Base-by-base conservation (phyloP, 1,140 invertebrate genomes). In the Periplaneta americana region DNA sequence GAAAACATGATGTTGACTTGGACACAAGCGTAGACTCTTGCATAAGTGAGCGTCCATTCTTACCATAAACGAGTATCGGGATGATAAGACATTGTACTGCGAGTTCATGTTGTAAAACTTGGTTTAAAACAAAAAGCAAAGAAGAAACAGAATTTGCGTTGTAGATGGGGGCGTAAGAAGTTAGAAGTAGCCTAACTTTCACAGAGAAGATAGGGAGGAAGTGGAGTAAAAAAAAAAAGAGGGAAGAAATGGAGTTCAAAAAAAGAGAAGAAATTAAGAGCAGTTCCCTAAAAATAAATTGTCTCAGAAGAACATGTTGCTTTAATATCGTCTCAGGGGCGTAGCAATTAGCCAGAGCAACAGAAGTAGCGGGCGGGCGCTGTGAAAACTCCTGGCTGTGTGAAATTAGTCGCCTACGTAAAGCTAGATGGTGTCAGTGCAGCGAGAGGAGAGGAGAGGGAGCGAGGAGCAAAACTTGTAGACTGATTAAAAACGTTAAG, bases 401-500 rank as follows among this genome's bases (percentile, higher is more conserved):
- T 81, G 80, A 81, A 81, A 81, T 81, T 81, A 81, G 80, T 81
- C 80, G 80, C 80, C 39, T 10, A 35, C 34, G 78, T 35, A 18
- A 48, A 48, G 17, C 39, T 22, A 28, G 78, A 36, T n/a, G 78
- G 78, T 48, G 78, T 37, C 34, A 80, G 37, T 35, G 79, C 34
- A 31, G 48, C 28, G n/a, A 32, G 33, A 34, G 13, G 77, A 17
- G 10, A 34, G n/a, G 33, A 17, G 33, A 34, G n/a, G 77, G 2
- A 8, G 77, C 31, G 39, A 18, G 31, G 39, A 39, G 6, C 17
- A 36, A 34, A 15, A 78, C 35, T 78, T 75, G 80, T 76, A 78
- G 81, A 57, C 81, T 81, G 81, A 81, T 78, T 81, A 81, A 81
- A 81, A 81, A 81, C 81, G 75, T 81, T 78, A 81, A 81, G 81